phyloP scores from a whole-genome alignment of 1,140 invertebrate genomes.

The Proales similis region DNA sequence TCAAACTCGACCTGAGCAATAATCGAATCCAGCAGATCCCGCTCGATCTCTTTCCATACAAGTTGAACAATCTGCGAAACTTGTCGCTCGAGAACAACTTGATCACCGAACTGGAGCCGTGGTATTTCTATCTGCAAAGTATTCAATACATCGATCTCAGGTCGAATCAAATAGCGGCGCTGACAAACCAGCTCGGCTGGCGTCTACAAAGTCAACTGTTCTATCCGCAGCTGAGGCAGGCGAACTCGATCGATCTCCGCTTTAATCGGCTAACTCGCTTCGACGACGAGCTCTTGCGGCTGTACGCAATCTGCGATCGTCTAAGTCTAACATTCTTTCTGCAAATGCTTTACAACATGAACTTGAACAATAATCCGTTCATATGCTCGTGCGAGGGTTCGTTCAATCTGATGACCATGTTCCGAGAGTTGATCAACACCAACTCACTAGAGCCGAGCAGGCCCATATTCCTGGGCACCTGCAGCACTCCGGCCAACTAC shows the following conservation, averaged over 20 bases:
- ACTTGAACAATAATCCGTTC: constrained; percentile 8
- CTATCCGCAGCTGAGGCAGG: background rate
- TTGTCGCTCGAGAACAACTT: background rate
- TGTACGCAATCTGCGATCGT: constrained; percentile 9
- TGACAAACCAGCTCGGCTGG: constrained; percentile 5
- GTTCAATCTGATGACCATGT: constrained; percentile 10
- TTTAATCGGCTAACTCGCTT: constrained; percentile 6
- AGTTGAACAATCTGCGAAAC: constrained; percentile 3
- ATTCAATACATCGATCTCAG: background rate
- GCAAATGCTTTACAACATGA: constrained; percentile 5
- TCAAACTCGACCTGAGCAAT: constrained; percentile 1
- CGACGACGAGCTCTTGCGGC: constrained; percentile 15
- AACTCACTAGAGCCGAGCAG: constrained; percentile 1
- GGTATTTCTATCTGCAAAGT: constrained; percentile 19
- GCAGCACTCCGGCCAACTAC: background rate
- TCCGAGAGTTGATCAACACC: background rate
- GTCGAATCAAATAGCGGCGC: background rate
- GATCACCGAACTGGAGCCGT: constrained; percentile 12
- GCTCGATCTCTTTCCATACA: constrained; percentile 1
- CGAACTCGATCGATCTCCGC: background rate
- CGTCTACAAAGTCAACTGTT: background rate
- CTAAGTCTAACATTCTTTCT: constrained; percentile 12
- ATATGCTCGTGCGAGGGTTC: constrained; percentile 8
- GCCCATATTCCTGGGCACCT: background rate
- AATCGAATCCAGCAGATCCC: constrained; percentile 23